phyloP scores from a whole-genome alignment of 64 coral and sea anemone genomes.

The Stichodactyla helianthus region DNA sequence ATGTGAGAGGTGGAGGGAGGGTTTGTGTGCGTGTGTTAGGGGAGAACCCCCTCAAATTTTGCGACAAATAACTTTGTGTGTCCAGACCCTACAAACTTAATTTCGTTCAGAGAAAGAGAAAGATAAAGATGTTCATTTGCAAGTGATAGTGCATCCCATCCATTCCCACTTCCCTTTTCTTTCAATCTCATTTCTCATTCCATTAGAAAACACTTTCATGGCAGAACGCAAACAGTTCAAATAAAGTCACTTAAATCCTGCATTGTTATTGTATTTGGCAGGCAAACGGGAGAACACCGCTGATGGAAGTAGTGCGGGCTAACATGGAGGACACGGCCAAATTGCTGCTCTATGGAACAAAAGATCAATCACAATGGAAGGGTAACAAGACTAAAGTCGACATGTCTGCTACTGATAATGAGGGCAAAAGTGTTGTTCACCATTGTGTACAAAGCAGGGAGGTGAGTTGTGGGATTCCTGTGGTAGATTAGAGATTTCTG shows the following conservation, averaged over 20 bases:
- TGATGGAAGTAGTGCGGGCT: slow-evolving; percentile 55
- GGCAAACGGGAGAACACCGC: slow-evolving; percentile 63
- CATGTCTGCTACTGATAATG: slow-evolving; percentile 58
- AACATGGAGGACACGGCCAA: slow-evolving; percentile 68
- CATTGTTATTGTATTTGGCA: neutral
- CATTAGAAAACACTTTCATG: too few species aligned
- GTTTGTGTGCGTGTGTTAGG: too few species aligned
- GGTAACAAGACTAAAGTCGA: slow-evolving; percentile 46
- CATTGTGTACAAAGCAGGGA: slow-evolving; percentile 67
- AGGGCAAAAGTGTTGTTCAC: slow-evolving; percentile 63
- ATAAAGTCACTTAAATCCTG: neutral
- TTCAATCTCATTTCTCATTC: too few species aligned
- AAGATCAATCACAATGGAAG: slow-evolving; percentile 56
- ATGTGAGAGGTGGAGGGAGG: too few species aligned
- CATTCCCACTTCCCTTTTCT: too few species aligned
- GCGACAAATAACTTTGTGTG: too few species aligned
- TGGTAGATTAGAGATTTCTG: neutral
- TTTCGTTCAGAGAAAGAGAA: too few species aligned
- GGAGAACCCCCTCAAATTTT: too few species aligned
- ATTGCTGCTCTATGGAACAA: slow-evolving; percentile 67
- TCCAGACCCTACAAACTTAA: too few species aligned
- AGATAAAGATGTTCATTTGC: too few species aligned
- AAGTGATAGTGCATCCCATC: too few species aligned
- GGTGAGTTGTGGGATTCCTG: slow-evolving; percentile 16
- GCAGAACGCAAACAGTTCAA: too few species aligned